Evolutionary conservation across 1,140 invertebrate species (phyloP).

Genomic region (Eupristina koningsbergeri): DNA sequence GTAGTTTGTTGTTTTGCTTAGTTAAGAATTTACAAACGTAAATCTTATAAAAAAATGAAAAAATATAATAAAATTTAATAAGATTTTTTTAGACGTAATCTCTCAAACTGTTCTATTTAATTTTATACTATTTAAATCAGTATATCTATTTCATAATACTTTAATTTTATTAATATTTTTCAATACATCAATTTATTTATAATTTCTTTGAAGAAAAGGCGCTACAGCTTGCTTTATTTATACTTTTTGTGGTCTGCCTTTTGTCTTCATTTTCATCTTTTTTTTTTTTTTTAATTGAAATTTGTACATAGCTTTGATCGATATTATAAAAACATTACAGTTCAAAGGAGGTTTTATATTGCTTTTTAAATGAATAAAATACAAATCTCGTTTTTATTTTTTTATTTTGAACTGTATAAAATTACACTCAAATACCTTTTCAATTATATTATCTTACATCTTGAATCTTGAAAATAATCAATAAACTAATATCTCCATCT

Average conservation of each 20-base stretch:
- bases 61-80: too few species aligned
- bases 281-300: not conserved
- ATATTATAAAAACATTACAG: not conserved
- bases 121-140: too few species aligned
- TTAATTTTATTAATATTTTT: not conserved
- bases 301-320: not conserved
- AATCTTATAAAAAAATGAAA: not conserved
- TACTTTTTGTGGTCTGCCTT: not conserved
- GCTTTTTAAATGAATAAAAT: not conserved
- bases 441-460: too few species aligned
- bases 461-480: too few species aligned
- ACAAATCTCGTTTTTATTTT: too few species aligned
- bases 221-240: not conserved
- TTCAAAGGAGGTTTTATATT: not conserved
- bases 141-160: too few species aligned
- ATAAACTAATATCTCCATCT: too few species aligned
- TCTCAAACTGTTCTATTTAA: too few species aligned
- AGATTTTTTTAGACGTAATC: too few species aligned
- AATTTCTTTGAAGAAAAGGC: not conserved
- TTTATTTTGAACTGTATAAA: too few species aligned
- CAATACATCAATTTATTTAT: not conserved
- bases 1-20: not conserved
- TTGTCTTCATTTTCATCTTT: not conserved
- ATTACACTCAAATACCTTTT: too few species aligned
- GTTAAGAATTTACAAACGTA: too few species aligned